A percentile compares a stretch with the other conserved stretches of the same genome.
These are phyloP conservation scores for Parnassius smintheus DNA, from an alignment of 2,888 invertebrate genomes.

Conservation along the genomic window DNA sequence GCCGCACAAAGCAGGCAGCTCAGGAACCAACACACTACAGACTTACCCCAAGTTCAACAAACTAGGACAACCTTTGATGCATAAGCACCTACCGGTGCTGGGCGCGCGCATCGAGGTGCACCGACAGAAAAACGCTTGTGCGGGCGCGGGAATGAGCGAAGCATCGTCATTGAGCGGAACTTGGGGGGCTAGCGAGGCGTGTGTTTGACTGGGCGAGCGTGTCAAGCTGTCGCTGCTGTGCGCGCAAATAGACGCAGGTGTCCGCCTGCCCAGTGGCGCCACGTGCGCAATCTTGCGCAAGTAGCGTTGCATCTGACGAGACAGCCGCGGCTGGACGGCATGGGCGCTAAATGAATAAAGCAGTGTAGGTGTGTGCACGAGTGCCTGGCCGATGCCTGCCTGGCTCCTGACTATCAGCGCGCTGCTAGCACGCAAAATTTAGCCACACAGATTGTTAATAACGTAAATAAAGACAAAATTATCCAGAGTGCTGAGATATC, in stretches of 20 bases:
- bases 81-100: constrained; percentile 89
- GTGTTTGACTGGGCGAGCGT: constrained; percentile 54
- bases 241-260: constrained; percentile 73
- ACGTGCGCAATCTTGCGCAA: constrained; percentile 72
- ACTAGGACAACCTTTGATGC: constrained; percentile 90
- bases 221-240: constrained; percentile 61
- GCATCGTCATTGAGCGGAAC: constrained; percentile 42
- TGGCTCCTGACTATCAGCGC: constrained; percentile 86
- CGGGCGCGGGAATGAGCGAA: constrained; percentile 47
- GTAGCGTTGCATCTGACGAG: constrained; percentile 73
- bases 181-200: constrained; percentile 45
- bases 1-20: constrained; percentile 58
- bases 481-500: background rate
- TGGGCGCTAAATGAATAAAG: constrained; percentile 92
- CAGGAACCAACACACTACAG: constrained; percentile 66
- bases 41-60: constrained; percentile 87
- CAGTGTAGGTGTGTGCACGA: constrained; percentile 91
- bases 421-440: too few species aligned
- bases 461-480: background rate
- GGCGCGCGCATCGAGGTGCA: constrained; percentile 90
- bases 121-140: constrained; percentile 59
- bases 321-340: constrained; percentile 85
- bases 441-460: background rate
- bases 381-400: constrained; percentile 89
- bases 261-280: constrained; percentile 53